phyloP scores from a whole-genome alignment of 1,140 invertebrate species.

The Camponotus pennsylvanicus region DNA sequence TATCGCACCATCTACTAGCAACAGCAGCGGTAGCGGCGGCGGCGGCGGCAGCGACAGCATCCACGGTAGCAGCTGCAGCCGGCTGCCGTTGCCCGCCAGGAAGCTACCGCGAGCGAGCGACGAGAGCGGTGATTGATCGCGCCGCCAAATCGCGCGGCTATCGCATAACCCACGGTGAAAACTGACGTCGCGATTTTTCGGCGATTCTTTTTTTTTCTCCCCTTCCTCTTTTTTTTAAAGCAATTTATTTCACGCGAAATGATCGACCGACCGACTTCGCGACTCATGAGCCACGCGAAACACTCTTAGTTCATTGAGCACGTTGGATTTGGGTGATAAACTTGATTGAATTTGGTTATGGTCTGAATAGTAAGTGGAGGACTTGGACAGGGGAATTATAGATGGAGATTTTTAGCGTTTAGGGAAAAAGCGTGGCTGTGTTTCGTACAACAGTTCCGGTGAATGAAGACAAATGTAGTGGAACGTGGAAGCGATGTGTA shows the following conservation, averaged over 20 bases:
- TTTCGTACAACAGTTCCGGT: neutral
- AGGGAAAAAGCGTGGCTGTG: neutral
- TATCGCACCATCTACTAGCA: constrained; percentile 71
- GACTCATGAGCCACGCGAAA: constrained; percentile 17
- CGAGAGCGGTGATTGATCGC: constrained; percentile 68
- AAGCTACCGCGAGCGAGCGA: constrained; percentile 56
- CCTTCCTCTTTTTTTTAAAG: neutral
- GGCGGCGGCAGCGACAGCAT: constrained; percentile 33
- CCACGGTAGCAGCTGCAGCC: constrained; percentile 73
- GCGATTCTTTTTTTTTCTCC: neutral
- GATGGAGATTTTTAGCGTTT: neutral
- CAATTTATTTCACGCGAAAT: constrained; percentile 3
- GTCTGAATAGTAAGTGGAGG: constrained; percentile 23
- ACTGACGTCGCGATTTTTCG: constrained; percentile 25
- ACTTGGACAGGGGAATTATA: constrained; percentile 4
- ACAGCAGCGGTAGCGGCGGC: constrained; percentile 50
- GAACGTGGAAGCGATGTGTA: neutral
- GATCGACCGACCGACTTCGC: constrained; percentile 11
- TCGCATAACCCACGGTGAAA: neutral
- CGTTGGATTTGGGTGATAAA: constrained; percentile 3
- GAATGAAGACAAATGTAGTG: neutral
- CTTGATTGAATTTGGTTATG: constrained; percentile 45
- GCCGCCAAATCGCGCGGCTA: constrained; percentile 65
- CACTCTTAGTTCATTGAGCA: constrained; percentile 11
- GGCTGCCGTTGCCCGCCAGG: constrained; percentile 66